These are phyloP conservation scores for Carlito syrichta DNA, from an alignment of 2,113 vertebrate genomes.

Conservation along the genomic window DNA sequence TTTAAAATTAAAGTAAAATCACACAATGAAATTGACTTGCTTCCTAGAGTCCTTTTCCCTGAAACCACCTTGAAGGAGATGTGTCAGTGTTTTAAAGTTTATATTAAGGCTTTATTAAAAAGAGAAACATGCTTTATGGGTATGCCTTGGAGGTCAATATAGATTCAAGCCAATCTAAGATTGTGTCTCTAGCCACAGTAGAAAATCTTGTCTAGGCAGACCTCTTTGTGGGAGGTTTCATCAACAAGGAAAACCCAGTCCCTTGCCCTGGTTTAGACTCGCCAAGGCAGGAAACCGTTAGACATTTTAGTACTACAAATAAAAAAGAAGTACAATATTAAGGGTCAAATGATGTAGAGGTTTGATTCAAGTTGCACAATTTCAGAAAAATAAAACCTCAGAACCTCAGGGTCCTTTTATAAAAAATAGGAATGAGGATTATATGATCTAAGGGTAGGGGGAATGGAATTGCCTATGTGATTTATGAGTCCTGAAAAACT, in stretches of 20 bases:
- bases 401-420: background rate
- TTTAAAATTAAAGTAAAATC: slow-evolving; percentile 55
- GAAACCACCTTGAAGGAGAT: slow-evolving; percentile 42
- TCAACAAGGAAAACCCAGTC: background rate
- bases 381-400: background rate
- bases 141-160: background rate
- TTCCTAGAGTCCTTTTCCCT: background rate
- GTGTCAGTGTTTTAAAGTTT: slow-evolving; percentile 4
- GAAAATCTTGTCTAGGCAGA: background rate
- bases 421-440: background rate
- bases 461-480: background rate
- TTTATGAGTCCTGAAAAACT: background rate
- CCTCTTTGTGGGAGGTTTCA: background rate
- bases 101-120: slow-evolving; percentile 43
- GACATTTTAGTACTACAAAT: background rate
- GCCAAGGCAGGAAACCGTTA: background rate
- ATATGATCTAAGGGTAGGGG: background rate
- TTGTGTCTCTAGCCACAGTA: background rate
- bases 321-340: background rate
- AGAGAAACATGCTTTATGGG: background rate
- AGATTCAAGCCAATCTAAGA: background rate
- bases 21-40: slow-evolving; percentile 9
- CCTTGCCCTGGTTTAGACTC: background rate
- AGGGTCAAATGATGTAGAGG: background rate
- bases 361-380: background rate